Percentiles rank a stretch among this genome's conserved stretches.
Evolutionary conservation across 1,140 invertebrate species (phyloP).

Genomic region (Ceratoteleas bidentatus): DNA sequence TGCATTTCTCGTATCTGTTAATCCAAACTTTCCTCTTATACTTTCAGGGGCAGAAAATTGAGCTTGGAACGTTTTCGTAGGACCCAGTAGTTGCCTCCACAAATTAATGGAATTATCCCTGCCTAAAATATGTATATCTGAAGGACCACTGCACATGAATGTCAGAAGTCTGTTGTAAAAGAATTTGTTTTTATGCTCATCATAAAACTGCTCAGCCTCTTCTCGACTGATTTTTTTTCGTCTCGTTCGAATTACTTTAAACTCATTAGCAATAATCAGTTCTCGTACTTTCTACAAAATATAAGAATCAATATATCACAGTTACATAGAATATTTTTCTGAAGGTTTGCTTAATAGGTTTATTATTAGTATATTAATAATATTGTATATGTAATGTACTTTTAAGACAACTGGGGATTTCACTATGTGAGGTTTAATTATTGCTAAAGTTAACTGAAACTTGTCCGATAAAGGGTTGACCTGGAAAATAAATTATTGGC

Average conservation of each 20-base stretch:
- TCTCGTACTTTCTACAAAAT: conserved; percentile 84
- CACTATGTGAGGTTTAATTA: no score
- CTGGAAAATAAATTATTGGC: no score
- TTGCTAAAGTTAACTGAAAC: no score
- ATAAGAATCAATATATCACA: no score
- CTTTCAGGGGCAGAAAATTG: conserved; percentile 89
- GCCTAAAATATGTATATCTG: conserved; percentile 89
- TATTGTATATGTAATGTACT: no score
- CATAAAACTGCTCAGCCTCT: conserved; percentile 90
- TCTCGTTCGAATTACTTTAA: conserved; percentile 88
- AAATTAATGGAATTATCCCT: conserved; percentile 87
- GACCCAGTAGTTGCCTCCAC: conserved; percentile 93
- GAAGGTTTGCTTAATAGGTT: no score
- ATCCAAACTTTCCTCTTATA: conserved; percentile 90
- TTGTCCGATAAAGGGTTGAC: no score
- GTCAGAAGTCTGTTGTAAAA: conserved; percentile 93
- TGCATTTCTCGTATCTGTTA: conserved; percentile 96
- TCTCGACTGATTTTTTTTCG: conserved; percentile 83
- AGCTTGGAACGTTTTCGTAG: conserved; percentile 92
- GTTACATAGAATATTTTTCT: no score
- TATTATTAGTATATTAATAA: no score
- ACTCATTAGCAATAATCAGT: conserved; percentile 86
- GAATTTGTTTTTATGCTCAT: conserved; percentile 91
- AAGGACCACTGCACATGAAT: conserved; percentile 93
- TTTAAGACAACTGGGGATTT: no score